These are phyloP conservation scores for Agonopterix alstromeriana DNA, from an alignment of 2,888 invertebrate genomes.

Conservation along the genomic window DNA sequence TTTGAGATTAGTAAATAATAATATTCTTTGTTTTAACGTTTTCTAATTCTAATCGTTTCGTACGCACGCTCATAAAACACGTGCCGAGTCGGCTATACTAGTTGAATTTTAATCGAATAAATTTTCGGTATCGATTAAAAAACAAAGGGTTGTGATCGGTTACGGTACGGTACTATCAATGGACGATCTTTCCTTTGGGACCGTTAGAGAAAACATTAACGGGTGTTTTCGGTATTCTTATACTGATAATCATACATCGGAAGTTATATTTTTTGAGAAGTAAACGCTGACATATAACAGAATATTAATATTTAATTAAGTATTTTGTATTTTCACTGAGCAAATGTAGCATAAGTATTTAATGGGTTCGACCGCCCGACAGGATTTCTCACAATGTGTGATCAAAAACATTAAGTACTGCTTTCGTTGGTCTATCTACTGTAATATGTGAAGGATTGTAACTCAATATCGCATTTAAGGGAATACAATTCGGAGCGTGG, in stretches of 20 bases:
- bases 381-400: too few relatives aligned
- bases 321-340: too few relatives aligned
- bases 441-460: too few relatives aligned
- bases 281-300: too few relatives aligned
- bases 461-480: too few relatives aligned
- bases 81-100: conserved; percentile 45
- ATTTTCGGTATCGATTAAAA: conserved; percentile 42
- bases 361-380: too few relatives aligned
- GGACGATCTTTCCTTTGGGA: conserved; percentile 9
- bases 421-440: too few relatives aligned
- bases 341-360: too few relatives aligned
- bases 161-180: conserved; percentile 21
- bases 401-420: too few relatives aligned
- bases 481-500: too few relatives aligned
- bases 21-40: conserved; percentile 62
- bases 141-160: conserved; percentile 38
- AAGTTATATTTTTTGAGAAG: not conserved
- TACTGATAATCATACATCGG: conserved; percentile 1
- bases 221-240: conserved; percentile 5
- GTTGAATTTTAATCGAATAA: conserved; percentile 55
- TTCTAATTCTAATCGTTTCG: conserved; percentile 62
- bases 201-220: conserved; percentile 13
- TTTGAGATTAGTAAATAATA: conserved; percentile 58
- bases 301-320: too few relatives aligned
- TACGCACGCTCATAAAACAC: conserved; percentile 56